These are phyloP conservation scores for Discoglossus pictus DNA, from an alignment of 2,797 vertebrate species.

Conservation along the genomic window DNA sequence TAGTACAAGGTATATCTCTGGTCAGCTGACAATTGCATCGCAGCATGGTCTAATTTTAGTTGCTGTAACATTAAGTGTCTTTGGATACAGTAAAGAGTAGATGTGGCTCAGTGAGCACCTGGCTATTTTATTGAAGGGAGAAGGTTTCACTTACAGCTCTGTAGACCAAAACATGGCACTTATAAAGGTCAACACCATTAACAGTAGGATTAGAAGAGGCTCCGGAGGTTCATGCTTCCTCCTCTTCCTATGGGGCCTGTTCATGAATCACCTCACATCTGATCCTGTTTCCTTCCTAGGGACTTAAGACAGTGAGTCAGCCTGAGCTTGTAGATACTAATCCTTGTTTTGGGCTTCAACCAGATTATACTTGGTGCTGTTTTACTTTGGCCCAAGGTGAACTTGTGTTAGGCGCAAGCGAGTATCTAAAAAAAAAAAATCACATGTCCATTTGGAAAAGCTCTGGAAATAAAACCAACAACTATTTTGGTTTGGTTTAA, in stretches of 20 bases:
- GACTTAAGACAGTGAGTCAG: slow-evolving; percentile 21
- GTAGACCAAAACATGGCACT: slow-evolving; percentile 34
- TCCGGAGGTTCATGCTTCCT: slow-evolving; percentile 33
- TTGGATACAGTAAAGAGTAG: slow-evolving; percentile 11
- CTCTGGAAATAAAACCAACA: too few species aligned
- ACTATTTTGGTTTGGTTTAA: too few species aligned
- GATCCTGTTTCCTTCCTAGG: slow-evolving; percentile 30
- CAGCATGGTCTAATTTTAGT: slow-evolving; percentile 31
- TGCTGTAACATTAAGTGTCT: slow-evolving; percentile 8
- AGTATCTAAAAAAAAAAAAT: too few species aligned
- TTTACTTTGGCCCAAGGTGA: too few species aligned
- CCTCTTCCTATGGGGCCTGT: slow-evolving; percentile 9
- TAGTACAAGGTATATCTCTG: too few species aligned
- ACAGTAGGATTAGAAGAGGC: slow-evolving; percentile 42
- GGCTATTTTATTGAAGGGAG: slow-evolving; percentile 35
- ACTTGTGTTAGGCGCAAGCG: too few species aligned
- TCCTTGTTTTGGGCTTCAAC: neutral
- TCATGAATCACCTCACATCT: slow-evolving; percentile 32
- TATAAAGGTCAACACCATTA: slow-evolving; percentile 45
- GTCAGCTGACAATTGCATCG: too few species aligned
- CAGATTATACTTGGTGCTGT: too few species aligned
- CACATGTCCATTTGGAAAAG: too few species aligned
- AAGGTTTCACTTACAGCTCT: slow-evolving; percentile 41
- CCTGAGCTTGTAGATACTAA: neutral
- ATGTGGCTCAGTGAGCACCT: slow-evolving; percentile 30